These are phyloP conservation scores for Gulo gulo DNA, from an alignment of 2,113 vertebrate genomes.

Conservation along the genomic window DNA sequence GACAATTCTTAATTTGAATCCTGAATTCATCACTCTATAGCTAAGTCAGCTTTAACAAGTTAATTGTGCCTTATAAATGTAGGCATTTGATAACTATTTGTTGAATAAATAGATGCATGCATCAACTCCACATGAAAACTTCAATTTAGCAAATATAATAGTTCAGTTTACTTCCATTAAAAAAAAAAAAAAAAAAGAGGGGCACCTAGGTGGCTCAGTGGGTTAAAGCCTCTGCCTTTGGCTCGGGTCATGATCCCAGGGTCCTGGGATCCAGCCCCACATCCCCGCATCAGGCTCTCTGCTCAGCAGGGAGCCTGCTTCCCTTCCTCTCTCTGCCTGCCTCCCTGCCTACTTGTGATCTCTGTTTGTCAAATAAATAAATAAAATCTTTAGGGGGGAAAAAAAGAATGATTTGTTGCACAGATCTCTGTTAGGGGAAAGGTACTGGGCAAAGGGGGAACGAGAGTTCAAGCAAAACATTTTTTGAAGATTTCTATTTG, in stretches of 20 bases:
- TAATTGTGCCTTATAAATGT: neutral
- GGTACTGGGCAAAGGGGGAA: neutral
- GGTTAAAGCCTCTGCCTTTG: too few relatives aligned
- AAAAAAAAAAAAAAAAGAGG: neutral
- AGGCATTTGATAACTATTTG: neutral
- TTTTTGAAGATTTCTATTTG: neutral
- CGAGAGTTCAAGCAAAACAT: neutral
- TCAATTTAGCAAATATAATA: neutral
- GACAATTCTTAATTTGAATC: neutral
- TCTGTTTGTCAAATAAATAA: too few relatives aligned
- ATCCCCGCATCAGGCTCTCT: too few relatives aligned
- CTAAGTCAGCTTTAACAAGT: neutral
- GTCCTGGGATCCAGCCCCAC: too few relatives aligned
- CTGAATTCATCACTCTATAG: neutral
- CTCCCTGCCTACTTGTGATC: too few relatives aligned
- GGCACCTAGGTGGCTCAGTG: too few relatives aligned
- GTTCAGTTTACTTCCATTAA: neutral
- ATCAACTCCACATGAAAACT: neutral
- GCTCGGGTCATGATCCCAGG: too few relatives aligned
- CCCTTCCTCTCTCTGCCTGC: too few relatives aligned
- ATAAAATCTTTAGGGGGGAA: too few relatives aligned
- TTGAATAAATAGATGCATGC: neutral
- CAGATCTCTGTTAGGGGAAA: neutral
- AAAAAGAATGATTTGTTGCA: neutral
- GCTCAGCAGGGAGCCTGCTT: too few relatives aligned